Conservation (phyloP, 2,888 invertebrate species). For the Ophion ellenae region DNA sequence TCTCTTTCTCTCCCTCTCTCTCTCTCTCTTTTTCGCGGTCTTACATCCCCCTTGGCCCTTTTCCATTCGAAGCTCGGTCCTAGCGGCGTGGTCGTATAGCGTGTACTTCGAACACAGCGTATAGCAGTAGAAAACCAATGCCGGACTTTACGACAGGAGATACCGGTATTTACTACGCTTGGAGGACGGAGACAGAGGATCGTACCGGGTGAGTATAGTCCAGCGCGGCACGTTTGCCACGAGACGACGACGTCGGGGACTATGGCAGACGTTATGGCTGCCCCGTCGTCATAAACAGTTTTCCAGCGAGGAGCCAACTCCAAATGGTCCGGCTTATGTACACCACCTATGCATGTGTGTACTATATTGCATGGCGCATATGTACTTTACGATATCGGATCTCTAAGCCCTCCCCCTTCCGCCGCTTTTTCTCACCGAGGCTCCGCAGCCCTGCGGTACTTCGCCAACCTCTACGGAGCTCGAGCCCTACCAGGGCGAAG, state of each 20-base stretch:
- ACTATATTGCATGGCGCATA: conserved; percentile 35
- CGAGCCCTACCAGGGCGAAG: too few species aligned
- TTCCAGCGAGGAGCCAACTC: conserved; percentile 65
- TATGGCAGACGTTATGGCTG: conserved; percentile 67
- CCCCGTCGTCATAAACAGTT: conserved; percentile 69
- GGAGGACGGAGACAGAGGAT: conserved; percentile 59
- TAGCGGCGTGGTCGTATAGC: conserved; percentile 31
- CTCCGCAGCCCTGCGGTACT: background rate
- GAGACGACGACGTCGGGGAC: conserved; percentile 55
- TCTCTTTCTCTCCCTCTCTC: conserved; percentile 52
- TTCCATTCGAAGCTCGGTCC: conserved; percentile 41
- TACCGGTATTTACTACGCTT: conserved; percentile 76
- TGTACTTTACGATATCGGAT: conserved; percentile 49
- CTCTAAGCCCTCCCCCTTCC: background rate
- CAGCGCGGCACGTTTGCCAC: conserved; percentile 70
- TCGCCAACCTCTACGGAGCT: too few species aligned
- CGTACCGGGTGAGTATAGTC: conserved; percentile 54
- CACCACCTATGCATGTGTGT: conserved; percentile 1
- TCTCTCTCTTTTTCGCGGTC: conserved; percentile 39
- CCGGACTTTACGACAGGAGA: conserved; percentile 77
- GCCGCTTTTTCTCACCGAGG: background rate
- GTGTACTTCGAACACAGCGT: conserved; percentile 7
- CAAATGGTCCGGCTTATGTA: conserved; percentile 54
- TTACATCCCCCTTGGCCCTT: conserved; percentile 53
- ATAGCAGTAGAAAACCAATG: conserved; percentile 75